Conservation (phyloP, 2,888 invertebrate species). For the Caenorhabditis japonica region DNA sequence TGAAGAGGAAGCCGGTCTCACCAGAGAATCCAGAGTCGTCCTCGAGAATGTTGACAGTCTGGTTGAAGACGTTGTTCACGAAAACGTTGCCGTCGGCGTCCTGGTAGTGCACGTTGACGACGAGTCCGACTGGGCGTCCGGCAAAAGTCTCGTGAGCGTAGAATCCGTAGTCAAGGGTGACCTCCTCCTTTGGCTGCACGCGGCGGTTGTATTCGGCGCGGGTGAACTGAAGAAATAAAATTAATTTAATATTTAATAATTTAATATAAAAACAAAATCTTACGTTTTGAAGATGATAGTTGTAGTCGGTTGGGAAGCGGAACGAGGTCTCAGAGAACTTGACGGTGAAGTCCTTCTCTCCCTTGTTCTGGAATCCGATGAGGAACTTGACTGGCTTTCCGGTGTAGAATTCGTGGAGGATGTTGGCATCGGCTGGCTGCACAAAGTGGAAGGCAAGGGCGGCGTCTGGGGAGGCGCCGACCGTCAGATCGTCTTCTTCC, state of each 20-base stretch:
- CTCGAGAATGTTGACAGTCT: slow-evolving; percentile 95
- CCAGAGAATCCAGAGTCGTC: slow-evolving; percentile 96
- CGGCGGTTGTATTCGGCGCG: slow-evolving; percentile 88
- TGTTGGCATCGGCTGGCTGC: slow-evolving; percentile 77
- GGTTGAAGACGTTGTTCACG: slow-evolving; percentile 95
- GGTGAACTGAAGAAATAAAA: slow-evolving; percentile 83
- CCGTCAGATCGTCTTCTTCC: slow-evolving; percentile 78
- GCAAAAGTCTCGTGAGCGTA: slow-evolving; percentile 95
- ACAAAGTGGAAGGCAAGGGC: slow-evolving; percentile 90
- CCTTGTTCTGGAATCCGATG: slow-evolving; percentile 95
- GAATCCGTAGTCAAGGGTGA: slow-evolving; percentile 94
- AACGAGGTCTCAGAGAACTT: slow-evolving; percentile 97
- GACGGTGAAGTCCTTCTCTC: slow-evolving; percentile 89
- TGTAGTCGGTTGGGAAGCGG: slow-evolving; percentile 98
- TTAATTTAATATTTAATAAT: background rate
- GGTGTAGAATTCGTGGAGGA: slow-evolving; percentile 87
- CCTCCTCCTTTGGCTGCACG: slow-evolving; percentile 91
- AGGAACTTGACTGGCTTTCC: slow-evolving; percentile 93
- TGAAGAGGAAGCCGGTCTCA: slow-evolving; percentile 97
- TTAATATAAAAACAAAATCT: slow-evolving; percentile 62
- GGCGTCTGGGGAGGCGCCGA: slow-evolving; percentile 88
- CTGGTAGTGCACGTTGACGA: slow-evolving; percentile 81
- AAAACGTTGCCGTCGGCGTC: slow-evolving; percentile 81
- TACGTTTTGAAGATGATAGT: slow-evolving; percentile 94
- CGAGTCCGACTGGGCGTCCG: slow-evolving; percentile 94